Evolutionary conservation across 2,888 invertebrate species (phyloP).

Genomic region (Mesorhabditis spiculigera): DNA sequence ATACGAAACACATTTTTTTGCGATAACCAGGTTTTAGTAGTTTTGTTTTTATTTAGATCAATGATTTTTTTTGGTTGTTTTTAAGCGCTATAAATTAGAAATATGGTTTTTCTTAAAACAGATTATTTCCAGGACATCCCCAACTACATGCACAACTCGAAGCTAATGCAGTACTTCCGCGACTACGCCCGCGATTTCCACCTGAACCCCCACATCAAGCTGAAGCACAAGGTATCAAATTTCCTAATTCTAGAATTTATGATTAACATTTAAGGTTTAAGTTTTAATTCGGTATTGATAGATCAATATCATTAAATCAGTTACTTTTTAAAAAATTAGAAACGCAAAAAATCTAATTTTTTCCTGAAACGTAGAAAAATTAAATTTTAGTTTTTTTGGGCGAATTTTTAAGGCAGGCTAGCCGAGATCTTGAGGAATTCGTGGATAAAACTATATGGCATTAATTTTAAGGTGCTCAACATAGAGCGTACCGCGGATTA

Average conservation of each 20-base stretch:
- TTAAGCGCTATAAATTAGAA: too few species aligned
- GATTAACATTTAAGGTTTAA: too few species aligned
- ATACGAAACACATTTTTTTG: too few species aligned
- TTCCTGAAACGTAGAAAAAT: too few species aligned
- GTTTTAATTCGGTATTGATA: too few species aligned
- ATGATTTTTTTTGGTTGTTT: neutral
- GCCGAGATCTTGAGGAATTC: neutral
- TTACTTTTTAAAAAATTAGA: too few species aligned
- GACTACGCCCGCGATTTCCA: constrained; percentile 50
- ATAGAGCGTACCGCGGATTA: constrained; percentile 54
- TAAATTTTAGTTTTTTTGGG: too few species aligned
- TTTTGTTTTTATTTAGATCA: neutral
- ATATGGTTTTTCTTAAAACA: neutral
- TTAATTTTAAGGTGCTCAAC: constrained; percentile 18
- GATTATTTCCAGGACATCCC: constrained; percentile 16
- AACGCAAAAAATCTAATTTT: too few species aligned
- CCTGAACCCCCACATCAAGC: constrained; percentile 46
- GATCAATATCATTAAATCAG: too few species aligned
- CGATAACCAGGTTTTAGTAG: too few species aligned
- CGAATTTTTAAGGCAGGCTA: too few species aligned
- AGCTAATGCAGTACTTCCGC: constrained; percentile 39
- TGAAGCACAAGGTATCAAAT: constrained; percentile 34
- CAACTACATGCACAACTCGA: constrained; percentile 41
- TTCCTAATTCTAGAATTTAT: too few species aligned
- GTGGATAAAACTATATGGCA: neutral